Percentiles rank a stretch among this genome's conserved stretches.
phyloP scores from a whole-genome alignment of 1,140 invertebrate genomes.

The Phymorhynchus buccinoides region DNA sequence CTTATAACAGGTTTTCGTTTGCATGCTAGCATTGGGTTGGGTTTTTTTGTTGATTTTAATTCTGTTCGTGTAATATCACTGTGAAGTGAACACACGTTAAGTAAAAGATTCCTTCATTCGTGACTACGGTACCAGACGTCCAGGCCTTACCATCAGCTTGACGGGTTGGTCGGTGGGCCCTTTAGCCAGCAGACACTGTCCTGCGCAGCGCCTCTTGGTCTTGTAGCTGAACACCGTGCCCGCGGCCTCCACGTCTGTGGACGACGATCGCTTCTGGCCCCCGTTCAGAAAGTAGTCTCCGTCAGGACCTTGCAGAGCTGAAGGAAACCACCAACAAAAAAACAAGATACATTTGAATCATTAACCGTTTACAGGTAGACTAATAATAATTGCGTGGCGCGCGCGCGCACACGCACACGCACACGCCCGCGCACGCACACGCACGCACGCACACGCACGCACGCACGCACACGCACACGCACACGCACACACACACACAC shows the following conservation, averaged over 20 bases:
- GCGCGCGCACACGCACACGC: conserved; percentile 6
- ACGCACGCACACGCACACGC: not conserved
- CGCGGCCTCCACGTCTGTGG: conserved; percentile 80
- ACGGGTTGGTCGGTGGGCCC: conserved; percentile 56
- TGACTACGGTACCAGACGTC: no score
- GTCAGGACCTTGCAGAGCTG: conserved; percentile 36
- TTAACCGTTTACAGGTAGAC: not conserved
- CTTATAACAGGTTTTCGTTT: no score
- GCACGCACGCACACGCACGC: not conserved
- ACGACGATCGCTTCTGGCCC: conserved; percentile 43
- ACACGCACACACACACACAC: conserved; percentile 17
- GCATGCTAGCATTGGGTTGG: no score
- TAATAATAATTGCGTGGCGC: not conserved
- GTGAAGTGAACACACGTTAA: no score
- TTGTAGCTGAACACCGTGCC: conserved; percentile 86
- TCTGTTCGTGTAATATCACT: no score
- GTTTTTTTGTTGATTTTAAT: no score
- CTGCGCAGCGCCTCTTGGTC: conserved; percentile 42
- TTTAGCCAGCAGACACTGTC: conserved; percentile 50
- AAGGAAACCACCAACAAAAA: not conserved
- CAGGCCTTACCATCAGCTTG: conserved; percentile 58
- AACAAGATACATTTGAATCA: not conserved
- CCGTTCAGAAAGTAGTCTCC: conserved; percentile 59
- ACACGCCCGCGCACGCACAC: not conserved
- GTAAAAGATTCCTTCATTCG: no score